Conservation (phyloP, 2,797 vertebrate genomes). For the Hippocampus kuda region DNA sequence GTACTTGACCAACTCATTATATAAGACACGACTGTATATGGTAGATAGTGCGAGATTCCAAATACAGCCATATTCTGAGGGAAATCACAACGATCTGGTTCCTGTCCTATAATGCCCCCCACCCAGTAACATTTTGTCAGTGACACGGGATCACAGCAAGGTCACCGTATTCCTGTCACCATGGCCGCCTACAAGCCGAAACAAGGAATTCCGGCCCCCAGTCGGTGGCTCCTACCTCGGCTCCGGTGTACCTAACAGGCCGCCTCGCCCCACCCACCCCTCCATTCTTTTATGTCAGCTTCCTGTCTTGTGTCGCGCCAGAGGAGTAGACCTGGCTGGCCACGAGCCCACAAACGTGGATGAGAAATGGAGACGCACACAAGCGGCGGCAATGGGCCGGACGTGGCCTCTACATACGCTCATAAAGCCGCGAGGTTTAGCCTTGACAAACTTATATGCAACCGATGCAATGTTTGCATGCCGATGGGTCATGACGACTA, state of each 20-base stretch:
- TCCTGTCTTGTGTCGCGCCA: conserved; percentile 76
- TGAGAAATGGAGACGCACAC: conserved; percentile 31
- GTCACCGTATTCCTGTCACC: conserved; percentile 37
- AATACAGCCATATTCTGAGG: not conserved
- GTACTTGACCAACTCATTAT: not conserved
- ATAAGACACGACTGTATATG: too few species aligned
- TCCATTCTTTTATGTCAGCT: conserved; percentile 68
- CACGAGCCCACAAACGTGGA: conserved; percentile 46
- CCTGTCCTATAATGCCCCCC: conserved; percentile 17
- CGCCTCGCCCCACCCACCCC: conserved; percentile 20
- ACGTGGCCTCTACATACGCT: conserved; percentile 25
- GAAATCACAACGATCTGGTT: conserved; percentile 13
- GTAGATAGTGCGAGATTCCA: not conserved
- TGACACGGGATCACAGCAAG: conserved; percentile 26
- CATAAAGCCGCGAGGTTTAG: not conserved
- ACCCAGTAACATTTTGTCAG: conserved; percentile 2
- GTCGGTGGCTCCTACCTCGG: conserved; percentile 46
- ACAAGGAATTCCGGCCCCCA: conserved; percentile 64
- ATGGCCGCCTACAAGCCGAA: conserved; percentile 45
- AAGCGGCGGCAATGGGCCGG: conserved; percentile 8
- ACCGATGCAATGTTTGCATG: not conserved
- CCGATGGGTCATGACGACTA: conserved; percentile 60
- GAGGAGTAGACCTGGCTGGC: conserved; percentile 57
- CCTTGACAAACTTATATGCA: not conserved
- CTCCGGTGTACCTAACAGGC: conserved; percentile 46